phyloP scores from a whole-genome alignment of 2,797 vertebrate genomes.

The Masticophis lateralis region DNA sequence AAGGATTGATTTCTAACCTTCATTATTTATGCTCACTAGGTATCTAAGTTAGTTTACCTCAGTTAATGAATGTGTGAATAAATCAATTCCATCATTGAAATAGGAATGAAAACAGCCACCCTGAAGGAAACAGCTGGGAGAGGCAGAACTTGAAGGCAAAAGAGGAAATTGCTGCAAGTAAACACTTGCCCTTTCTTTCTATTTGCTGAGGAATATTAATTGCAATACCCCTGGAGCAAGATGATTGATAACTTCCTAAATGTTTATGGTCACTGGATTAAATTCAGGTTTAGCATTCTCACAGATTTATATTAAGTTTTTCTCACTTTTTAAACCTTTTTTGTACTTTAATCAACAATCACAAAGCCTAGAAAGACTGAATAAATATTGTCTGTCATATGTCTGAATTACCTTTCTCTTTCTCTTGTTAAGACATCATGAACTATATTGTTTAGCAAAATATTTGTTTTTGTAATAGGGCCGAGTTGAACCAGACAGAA shows the following conservation, averaged over 20 bases:
- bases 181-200: neutral
- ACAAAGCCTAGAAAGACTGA: neutral
- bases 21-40: neutral
- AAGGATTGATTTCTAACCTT: neutral
- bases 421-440: neutral
- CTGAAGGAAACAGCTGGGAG: neutral
- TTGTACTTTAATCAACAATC: neutral
- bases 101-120: neutral
- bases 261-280: neutral
- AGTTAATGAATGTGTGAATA: neutral
- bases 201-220: neutral
- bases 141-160: neutral
- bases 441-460: neutral
- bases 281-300: neutral
- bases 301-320: neutral
- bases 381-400: neutral
- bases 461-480: neutral
- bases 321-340: neutral
- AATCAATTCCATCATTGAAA: neutral
- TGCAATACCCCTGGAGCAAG: neutral
- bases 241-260: neutral
- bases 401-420: neutral
- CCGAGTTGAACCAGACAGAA: neutral
- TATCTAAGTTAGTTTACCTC: neutral
- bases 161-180: neutral